Evolutionary conservation across 2,888 invertebrate species (phyloP).

Genomic region (Sphaerophoria taeniata): DNA sequence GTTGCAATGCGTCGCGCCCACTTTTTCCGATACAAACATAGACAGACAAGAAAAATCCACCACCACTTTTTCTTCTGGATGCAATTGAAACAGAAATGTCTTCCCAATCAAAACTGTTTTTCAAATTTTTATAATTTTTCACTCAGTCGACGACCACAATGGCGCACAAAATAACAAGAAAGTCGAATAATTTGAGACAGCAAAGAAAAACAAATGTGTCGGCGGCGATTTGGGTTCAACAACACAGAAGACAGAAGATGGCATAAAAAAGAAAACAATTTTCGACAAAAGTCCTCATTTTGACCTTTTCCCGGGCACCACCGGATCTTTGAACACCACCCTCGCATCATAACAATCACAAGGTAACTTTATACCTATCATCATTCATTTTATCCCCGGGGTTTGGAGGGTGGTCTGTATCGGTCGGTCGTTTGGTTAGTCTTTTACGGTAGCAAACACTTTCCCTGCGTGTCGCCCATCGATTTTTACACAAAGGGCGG

Average conservation of each 20-base stretch:
- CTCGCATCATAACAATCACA: conserved; percentile 7
- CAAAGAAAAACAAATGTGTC: neutral
- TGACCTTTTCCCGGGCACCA: conserved; percentile 41
- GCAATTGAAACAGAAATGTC: conserved; percentile 46
- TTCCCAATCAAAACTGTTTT: neutral
- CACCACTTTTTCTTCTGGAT: conserved; percentile 11
- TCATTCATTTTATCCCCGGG: conserved; percentile 12
- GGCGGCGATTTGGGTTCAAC: neutral
- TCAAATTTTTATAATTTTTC: neutral
- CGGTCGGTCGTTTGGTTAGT: neutral
- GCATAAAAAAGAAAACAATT: neutral
- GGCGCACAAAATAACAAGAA: neutral
- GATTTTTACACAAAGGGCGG: conserved; percentile 70
- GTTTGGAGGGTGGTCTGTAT: neutral
- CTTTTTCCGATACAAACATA: neutral
- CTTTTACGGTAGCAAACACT: conserved; percentile 36
- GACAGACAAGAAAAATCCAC: neutral
- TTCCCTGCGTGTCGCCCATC: conserved; percentile 63
- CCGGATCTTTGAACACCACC: conserved; percentile 22
- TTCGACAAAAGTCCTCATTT: conserved; percentile 21
- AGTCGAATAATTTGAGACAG: neutral
- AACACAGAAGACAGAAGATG: neutral
- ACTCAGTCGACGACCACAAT: neutral
- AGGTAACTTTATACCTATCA: neutral
- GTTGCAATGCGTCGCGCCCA: conserved; percentile 10